Evolutionary conservation across 2,113 vertebrate species (phyloP), one percentile per base, ranked within the genome.

Genomic region (Grantiella picta): DNA sequence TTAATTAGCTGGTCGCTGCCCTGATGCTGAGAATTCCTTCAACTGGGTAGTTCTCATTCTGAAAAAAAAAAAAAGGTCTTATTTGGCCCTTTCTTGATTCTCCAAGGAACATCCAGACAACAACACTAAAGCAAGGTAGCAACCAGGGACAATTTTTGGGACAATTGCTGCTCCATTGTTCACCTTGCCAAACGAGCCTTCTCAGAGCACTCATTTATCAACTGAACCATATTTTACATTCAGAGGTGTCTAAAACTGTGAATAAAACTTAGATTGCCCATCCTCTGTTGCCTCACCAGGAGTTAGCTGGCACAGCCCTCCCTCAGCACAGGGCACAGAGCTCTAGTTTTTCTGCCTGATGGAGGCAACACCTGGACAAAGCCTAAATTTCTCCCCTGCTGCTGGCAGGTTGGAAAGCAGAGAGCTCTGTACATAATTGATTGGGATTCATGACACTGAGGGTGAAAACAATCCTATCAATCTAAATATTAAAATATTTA

Each of bases 211-310:
- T 72, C 19, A 20, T 33, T 64, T 71, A 16, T 29, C 12, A 24
- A 25, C 36, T 83, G 53, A 72, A 60, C 12, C 3, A 8, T 52
- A 35, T 44, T 65, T 54, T 42, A 49, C 1, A 1, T 54, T 72
- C 27, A 76, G 6, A 2, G 0, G 9, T 7, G 3, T 16, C 50
- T 47, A 56, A 52, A 24, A 35, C 3, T 1, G 0, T 16, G 35
- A 36, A 23, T 31, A 38, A 88, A 66, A 73, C 14, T 15, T 4
- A 42, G 17, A 2, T 8, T 33, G 15, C n/a, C 44, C 31, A 42
- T 63, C 21, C 7, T 38, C 14, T 42, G 1, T 29, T 35, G 21
- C 21, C 49, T 70, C 53, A 56, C 11, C 31, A 24, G 1, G 0
- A 33, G 22, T 22, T 29, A 52, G 16, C 22, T 40, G 16, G 22